Evolutionary conservation across 1,140 invertebrate genomes (phyloP), one percentile per base, ranked within the genome.

Genomic region (Procambarus clarkii): DNA sequence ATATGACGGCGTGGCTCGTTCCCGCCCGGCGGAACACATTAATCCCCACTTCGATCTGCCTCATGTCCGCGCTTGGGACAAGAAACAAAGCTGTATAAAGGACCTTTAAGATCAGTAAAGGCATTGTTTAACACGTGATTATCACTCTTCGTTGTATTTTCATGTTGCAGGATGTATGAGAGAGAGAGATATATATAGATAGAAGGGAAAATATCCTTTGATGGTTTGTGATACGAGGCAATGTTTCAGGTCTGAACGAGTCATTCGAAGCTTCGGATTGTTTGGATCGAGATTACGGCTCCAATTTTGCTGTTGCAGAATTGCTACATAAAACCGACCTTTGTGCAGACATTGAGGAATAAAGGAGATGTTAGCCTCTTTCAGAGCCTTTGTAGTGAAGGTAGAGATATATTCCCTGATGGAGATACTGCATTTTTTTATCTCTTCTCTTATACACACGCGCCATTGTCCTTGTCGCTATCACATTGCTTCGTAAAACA

Each of bases 1-100:
- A 81, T 81, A 81, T 58, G 79, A 48, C 79, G 34, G 48, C 54
- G 48, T 50, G 48, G 48, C 79, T 81, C 79, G 79, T 81, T 81
- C 46, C 21, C 48, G 45, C 46, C 79, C 54, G n/a, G 7, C 48
- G 48, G 48, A 2, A 21, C 24, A 81, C 79, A 81, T 81, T 81
- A 81, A 81, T 81, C 21, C 79, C 15, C 34, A 48, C 79, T 50
- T 15, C 21, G 21, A 81, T 18, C 79, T 58, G 44, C 50, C 79
- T 81, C 46, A 81, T 81, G 79, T 34, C 48, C 79, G n/a, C 45
- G 24, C 54, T 54, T n/a, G n/a, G 48, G 15, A 15, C 21, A 48
- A 34, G 50, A 81, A 81, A 58, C 79, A 81, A 24, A 58, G 79
- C 48, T 58, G 24, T 81, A 54, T 46, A 81, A 54, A 81, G 18